Conservation (phyloP, 2,888 invertebrate species). For the Oxystoma pomonae region DNA sequence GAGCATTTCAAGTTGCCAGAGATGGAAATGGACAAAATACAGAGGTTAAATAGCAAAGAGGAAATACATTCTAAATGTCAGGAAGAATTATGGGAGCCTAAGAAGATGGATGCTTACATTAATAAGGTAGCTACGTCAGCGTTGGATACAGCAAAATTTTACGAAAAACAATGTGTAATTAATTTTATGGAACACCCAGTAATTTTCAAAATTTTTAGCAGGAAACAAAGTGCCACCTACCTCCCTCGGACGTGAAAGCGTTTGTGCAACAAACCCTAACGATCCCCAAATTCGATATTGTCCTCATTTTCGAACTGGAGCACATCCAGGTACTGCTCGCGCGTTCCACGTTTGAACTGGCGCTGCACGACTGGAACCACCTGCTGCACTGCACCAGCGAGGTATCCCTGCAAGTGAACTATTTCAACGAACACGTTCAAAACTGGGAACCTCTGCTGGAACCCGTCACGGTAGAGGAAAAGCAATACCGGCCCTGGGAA, state of each 20-base stretch:
- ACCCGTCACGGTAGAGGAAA: conserved; percentile 64
- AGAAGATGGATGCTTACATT: conserved; percentile 50
- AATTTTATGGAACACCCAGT: no score
- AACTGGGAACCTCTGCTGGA: conserved; percentile 84
- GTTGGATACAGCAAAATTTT: no score
- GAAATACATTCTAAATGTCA: conserved; percentile 38
- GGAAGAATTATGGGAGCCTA: conserved; percentile 70
- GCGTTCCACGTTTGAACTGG: conserved; percentile 56
- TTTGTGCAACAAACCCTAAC: conserved; percentile 25
- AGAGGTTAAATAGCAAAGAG: conserved; percentile 15
- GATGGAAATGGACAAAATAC: conserved; percentile 25
- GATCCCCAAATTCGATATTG: conserved; percentile 53
- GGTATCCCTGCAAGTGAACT: conserved; percentile 49
- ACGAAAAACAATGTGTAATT: no score
- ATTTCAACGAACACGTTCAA: conserved; percentile 44
- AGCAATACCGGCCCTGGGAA: conserved; percentile 68
- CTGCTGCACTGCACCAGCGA: conserved; percentile 44
- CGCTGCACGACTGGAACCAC: conserved; percentile 65
- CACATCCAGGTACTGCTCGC: conserved; percentile 54
- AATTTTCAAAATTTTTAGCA: no score
- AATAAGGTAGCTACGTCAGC: no score
- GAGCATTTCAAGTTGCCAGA: conserved; percentile 47
- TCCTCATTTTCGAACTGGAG: conserved; percentile 63
- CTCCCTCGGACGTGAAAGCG: conserved; percentile 3
- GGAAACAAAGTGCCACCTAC: conserved; percentile 4